Percentiles rank a stretch among this genome's conserved stretches.
phyloP scores from a whole-genome alignment of 2,113 vertebrate species.

The Cyphotilapia sp. region DNA sequence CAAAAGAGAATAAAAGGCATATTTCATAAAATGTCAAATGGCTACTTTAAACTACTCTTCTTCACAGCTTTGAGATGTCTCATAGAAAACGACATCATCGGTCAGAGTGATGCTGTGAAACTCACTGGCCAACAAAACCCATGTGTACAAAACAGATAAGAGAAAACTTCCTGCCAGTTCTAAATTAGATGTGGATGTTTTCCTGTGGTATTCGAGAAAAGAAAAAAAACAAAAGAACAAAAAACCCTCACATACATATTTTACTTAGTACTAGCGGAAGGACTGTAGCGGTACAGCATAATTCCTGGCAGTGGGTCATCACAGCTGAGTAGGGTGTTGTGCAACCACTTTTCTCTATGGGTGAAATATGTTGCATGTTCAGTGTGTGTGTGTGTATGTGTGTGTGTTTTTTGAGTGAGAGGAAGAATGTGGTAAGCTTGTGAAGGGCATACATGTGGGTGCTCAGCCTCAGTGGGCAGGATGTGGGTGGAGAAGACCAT shows the following conservation, averaged over 20 bases:
- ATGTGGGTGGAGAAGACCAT: constrained; percentile 43
- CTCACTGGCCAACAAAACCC: constrained; percentile 23
- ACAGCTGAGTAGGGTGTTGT: constrained; percentile 42
- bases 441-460: constrained; percentile 38
- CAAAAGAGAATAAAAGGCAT: not conserved
- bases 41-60: not conserved
- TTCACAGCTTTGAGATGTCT: not conserved
- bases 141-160: constrained; percentile 49
- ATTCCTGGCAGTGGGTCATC: constrained; percentile 35
- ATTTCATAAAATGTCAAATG: not conserved
- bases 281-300: constrained; percentile 7
- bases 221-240: not conserved
- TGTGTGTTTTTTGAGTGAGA: not conserved
- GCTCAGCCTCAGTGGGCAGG: constrained; percentile 46
- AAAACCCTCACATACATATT: not conserved
- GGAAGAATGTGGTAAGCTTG: constrained; percentile 42
- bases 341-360: constrained; percentile 7
- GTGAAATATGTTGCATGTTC: constrained; percentile 19
- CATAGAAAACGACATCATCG: not conserved
- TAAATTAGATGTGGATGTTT: constrained; percentile 51
- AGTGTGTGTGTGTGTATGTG: not conserved
- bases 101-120: not conserved
- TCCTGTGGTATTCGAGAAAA: not conserved
- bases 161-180: constrained; percentile 44
- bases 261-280: constrained; percentile 19